Base-by-base conservation (phyloP, 92 coral and sea anemone genomes). In the Porites evermanni region DNA sequence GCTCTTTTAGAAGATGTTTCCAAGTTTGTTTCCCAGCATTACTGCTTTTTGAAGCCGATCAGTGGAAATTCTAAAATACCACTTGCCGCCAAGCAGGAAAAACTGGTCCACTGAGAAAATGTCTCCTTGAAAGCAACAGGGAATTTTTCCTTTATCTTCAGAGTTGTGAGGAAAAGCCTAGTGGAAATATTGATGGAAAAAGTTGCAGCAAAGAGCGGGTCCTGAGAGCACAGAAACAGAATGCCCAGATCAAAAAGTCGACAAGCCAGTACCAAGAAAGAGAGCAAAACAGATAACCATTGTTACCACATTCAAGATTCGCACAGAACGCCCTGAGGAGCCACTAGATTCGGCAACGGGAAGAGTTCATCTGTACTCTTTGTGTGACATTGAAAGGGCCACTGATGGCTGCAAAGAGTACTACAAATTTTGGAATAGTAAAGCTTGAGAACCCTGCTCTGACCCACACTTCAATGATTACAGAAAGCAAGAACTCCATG, bases 331-430 rank as follows among this genome's bases (percentile, higher is more conserved):
- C 18, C 74, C 72, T 69, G 32, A 18, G 47, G 87, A 83, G 60
- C 80, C 79, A 61, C 87, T 72, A 18, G 69, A 70, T 50, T 71
- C 59, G 58, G 80, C 87, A 71, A 73, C 81, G 51, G 75, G 88
- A 75, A 75, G 88, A 64, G 88, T 84, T 70, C 88, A 84, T 54
- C 47, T 84, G 44, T 51, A 84, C 52, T 70, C 64, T 21, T 29
- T 18, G 75, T 24, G 81, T 56, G 87, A 83, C 73, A 74, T 83
- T 69, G 87, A 83, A 83, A 74, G 87, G 67, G 87, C 81, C 61
- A 83, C 64, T 74, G 80, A 32, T 64, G 54, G 81, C 71, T 64
- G 88, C 88, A 64, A 84, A 75, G 81, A 84, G 20, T 84, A 64
- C 63, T 84, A 59, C 88, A 65, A 65, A n/a, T 74, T 84, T 23